Conservation (phyloP, 1,140 invertebrate species). For the Formica selysi region DNA sequence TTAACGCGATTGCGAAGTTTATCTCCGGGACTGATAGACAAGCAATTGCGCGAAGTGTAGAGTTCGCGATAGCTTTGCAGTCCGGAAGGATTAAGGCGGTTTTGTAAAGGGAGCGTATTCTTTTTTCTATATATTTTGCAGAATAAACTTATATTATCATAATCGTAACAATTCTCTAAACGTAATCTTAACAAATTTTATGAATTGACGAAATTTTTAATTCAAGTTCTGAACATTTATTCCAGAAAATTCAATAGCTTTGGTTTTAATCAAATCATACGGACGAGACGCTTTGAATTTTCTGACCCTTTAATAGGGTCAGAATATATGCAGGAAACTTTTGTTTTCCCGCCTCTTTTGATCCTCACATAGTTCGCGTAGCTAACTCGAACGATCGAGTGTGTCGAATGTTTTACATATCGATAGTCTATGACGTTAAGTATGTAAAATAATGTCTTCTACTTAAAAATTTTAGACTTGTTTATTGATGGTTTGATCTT, state of each 20-base stretch:
- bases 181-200: neutral
- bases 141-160: neutral
- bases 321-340: slow-evolving; percentile 61
- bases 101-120: neutral
- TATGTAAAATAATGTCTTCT: slow-evolving; percentile 1
- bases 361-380: slow-evolving; percentile 79
- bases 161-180: too few species aligned
- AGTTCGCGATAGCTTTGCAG: slow-evolving; percentile 39
- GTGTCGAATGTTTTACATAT: slow-evolving; percentile 64
- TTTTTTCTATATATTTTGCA: neutral
- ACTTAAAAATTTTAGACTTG: neutral
- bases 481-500: neutral
- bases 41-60: slow-evolving; percentile 33
- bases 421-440: slow-evolving; percentile 47
- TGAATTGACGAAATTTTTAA: neutral
- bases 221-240: neutral
- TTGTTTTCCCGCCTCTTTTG: slow-evolving; percentile 79
- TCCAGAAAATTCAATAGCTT: slow-evolving; percentile 61
- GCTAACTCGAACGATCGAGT: slow-evolving; percentile 62
- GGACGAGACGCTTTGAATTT: slow-evolving; percentile 62
- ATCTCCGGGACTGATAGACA: slow-evolving; percentile 37
- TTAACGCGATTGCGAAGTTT: slow-evolving; percentile 52
- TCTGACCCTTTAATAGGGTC: slow-evolving; percentile 52
- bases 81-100: neutral
- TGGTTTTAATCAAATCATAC: slow-evolving; percentile 51